Evolutionary conservation across 2,113 vertebrate species (phyloP).

Genomic region (Mormoops blainvillei): DNA sequence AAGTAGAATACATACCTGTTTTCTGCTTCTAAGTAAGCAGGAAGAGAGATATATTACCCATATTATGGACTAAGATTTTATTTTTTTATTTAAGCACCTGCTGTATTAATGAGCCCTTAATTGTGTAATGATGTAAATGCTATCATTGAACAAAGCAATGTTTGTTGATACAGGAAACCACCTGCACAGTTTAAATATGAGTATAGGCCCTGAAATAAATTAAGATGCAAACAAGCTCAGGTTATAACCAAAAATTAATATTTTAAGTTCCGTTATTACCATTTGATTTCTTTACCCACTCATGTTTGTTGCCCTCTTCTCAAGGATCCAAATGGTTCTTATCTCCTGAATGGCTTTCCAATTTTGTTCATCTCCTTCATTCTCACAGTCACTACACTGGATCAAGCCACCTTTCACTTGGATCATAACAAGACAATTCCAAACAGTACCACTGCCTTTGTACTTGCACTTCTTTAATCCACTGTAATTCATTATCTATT

Average conservation of each 20-base stretch:
- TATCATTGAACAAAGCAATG: neutral
- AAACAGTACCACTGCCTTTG: neutral
- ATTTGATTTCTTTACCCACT: neutral
- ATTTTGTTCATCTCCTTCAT: neutral
- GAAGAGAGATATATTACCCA: neutral
- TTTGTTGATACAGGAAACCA: neutral
- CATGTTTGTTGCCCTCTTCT: neutral
- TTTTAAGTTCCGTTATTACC: neutral
- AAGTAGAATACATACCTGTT: neutral
- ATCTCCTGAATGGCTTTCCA: neutral
- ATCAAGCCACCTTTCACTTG: neutral
- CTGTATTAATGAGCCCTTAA: conserved; percentile 11
- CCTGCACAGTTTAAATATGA: neutral
- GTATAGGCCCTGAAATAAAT: neutral
- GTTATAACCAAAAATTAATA: neutral
- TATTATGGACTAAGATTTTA: neutral
- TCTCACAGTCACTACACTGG: neutral
- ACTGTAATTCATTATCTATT: conserved; percentile 7
- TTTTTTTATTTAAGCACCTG: neutral
- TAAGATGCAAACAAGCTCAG: neutral
- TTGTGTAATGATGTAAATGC: neutral
- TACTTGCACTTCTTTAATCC: neutral
- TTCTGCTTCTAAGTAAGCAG: neutral
- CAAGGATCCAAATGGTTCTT: neutral
- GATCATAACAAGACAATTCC: neutral